Base-by-base conservation (phyloP, 2,888 invertebrate species). In the Salticus scenicus region DNA sequence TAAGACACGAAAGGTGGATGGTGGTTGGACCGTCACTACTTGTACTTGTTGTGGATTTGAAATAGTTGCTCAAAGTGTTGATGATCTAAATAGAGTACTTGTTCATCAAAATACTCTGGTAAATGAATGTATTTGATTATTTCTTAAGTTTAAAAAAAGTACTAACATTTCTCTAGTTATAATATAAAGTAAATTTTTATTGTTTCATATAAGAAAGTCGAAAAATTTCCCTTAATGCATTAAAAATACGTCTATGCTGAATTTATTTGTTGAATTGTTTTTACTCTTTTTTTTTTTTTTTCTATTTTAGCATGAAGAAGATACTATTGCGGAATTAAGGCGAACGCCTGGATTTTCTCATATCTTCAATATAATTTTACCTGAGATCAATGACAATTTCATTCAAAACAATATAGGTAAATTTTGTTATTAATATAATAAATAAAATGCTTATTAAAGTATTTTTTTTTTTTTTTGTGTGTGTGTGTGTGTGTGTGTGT, bases 361-460 rank as follows among this genome's bases (percentile, higher is more conserved):
- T 87, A 93, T 94, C 71, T 96, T 95, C 91, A 94, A 94, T 89
- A 92, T 96, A 90, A 91, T 95, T 87, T 93, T 96, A 88, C 92
- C 87, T 7, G 87, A 87, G 33, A 74, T 87, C 57, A 87, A 87
- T 87, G 87, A 82, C 28, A 87, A 87, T 42, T 86, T 86, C 37
- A 76, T 76, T 67, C 86, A 80, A 42, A 86, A 86, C 20, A 84
- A 84, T 51, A 74, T 75, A 31, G 86, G 86, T 86, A 57, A 76
- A 76, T 57, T n/a, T n/a, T n/a, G n/a, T n/a, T n/a, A n/a, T n/a
- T n/a, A n/a, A n/a, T n/a, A n/a, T n/a, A n/a, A n/a, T n/a, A n/a
- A n/a, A n/a, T n/a, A n/a, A n/a, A n/a, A n/a, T n/a, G n/a, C n/a
- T n/a, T n/a, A n/a, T n/a, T n/a, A n/a, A n/a, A n/a, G n/a, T n/a